These are phyloP conservation scores for Blomia tropicalis DNA, from an alignment of 2,888 invertebrate species.

Conservation along the genomic window DNA sequence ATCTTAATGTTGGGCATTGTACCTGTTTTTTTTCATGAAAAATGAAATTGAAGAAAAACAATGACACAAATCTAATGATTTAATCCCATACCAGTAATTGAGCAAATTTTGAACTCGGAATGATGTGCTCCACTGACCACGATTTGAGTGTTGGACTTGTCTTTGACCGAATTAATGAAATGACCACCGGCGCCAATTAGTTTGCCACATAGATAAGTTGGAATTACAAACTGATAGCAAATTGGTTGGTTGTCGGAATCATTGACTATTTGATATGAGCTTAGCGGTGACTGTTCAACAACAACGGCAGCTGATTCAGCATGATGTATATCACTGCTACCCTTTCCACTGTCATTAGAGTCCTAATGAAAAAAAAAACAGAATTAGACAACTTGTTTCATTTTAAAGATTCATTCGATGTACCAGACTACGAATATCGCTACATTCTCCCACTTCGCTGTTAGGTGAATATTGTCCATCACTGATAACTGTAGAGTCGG, in stretches of 20 bases:
- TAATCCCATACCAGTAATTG: constrained; percentile 54
- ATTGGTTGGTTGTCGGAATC: constrained; percentile 19
- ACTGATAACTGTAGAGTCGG: background rate
- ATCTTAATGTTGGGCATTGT: constrained; percentile 57
- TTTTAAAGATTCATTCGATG: background rate
- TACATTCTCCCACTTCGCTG: background rate
- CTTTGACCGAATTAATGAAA: constrained; percentile 59
- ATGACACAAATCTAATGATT: no score
- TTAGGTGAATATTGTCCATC: background rate
- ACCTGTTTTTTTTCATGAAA: constrained; percentile 41
- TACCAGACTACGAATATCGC: constrained; percentile 11
- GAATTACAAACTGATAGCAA: constrained; percentile 37
- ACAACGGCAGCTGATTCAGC: background rate
- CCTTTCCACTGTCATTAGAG: constrained; percentile 68
- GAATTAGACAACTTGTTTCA: background rate
- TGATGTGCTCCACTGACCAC: constrained; percentile 63
- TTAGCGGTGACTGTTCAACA: background rate
- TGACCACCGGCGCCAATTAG: constrained; percentile 68
- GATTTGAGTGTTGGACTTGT: constrained; percentile 59
- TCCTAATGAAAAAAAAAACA: constrained; percentile 39
- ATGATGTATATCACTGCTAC: constrained; percentile 46
- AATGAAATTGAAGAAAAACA: background rate
- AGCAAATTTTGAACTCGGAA: constrained; percentile 60
- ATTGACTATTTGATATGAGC: background rate
- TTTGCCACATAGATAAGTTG: constrained; percentile 53